Evolutionary conservation across 2,888 invertebrate species (phyloP), one percentile per base, ranked within the genome.

Genomic region (Calliopum simillimum): DNA sequence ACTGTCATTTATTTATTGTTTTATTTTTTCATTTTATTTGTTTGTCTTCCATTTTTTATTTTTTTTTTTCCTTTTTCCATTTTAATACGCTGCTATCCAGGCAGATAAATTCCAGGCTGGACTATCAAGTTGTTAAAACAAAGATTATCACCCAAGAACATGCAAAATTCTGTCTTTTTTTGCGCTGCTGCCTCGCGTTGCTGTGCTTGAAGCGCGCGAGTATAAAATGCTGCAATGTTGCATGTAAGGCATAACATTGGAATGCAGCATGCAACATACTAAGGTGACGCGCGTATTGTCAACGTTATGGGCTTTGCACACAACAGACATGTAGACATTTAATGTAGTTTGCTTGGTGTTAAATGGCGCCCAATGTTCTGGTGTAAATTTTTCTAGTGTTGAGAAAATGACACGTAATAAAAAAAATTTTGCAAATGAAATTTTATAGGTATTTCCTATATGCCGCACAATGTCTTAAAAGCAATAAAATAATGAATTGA

Each of bases 81-180:
- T 21, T 14, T 13, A 25, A 16, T 13, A 4, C 13, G 53, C 53
- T 21, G 23, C 23, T 14, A 19, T 19, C 4, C 19, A 13, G 4
- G 53, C n/a, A 19, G 53, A 13, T 19, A 23, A 1, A 6, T 12
- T 5, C 5, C n/a, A 3, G 4, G 49, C 11, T 12, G 53, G 55
- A 67, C 55, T 53, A 67, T 67, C 66, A 67, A 67, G 56, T 67
- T 67, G 66, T 67, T 55, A 67, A 67, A 67, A 47, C 33, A 33
- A 44, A 67, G 66, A 67, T 67, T 67, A 67, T 56, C 56, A 47
- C 47, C 56, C 56, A 44, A 16, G n/a, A 67, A 67, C 66, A 67
- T 58, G 66, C 66, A 41, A 67, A 58, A 23, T 67, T 67, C 41
- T 43, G 55, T 55, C n/a, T 33, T 41, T 47, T 55, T 25, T 21